Percentiles rank a stretch among this genome's conserved stretches.
Evolutionary conservation across 2,113 vertebrate species (phyloP).

Genomic region (Protomyctophum bolini): DNA sequence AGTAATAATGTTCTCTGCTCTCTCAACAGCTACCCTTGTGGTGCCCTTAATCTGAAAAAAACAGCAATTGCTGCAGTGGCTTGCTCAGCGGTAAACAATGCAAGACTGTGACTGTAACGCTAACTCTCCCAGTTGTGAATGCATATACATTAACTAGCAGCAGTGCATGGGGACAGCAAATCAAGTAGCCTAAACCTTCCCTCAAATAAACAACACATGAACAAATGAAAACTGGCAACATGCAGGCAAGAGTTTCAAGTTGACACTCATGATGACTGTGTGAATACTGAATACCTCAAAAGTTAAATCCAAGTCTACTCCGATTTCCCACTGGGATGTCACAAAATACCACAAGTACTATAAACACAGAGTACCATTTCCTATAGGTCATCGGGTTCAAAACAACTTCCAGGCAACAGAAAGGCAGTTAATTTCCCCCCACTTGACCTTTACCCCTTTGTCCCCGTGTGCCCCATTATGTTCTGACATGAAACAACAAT

Average conservation of each 20-base stretch:
- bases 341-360: constrained; percentile 19
- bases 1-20: no score
- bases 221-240: background rate
- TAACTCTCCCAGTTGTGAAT: constrained; percentile 53
- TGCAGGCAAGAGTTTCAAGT: background rate
- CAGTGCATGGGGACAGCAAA: constrained; percentile 18
- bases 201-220: background rate
- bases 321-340: constrained; percentile 15
- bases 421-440: constrained; percentile 64
- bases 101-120: background rate
- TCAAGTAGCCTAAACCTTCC: background rate
- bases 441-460: constrained; percentile 68
- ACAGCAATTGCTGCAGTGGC: constrained; percentile 17
- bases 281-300: background rate
- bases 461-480: constrained; percentile 48
- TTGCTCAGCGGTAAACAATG: constrained; percentile 3
- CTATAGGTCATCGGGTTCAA: constrained; percentile 60
- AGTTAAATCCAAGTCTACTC: background rate
- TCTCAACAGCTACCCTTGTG: background rate
- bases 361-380: constrained; percentile 15
- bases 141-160: constrained; percentile 34
- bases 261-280: background rate
- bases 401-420: constrained; percentile 64
- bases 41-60: constrained; percentile 25
- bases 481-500: constrained; percentile 20